Evolutionary conservation across 2,113 vertebrate genomes (phyloP).

Genomic region (Mus spicilegus): DNA sequence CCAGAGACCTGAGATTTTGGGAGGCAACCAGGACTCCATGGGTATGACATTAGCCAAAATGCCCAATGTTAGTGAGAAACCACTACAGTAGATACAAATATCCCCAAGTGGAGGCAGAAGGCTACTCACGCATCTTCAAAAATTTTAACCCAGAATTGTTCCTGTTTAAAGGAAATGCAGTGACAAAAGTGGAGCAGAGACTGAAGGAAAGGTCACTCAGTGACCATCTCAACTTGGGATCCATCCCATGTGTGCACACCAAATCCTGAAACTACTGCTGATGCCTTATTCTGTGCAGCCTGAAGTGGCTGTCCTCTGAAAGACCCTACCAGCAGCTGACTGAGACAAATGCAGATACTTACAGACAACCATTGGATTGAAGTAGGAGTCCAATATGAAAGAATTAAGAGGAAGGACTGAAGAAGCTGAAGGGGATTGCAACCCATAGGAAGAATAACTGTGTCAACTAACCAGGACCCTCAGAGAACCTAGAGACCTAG

Average conservation of each 20-base stretch:
- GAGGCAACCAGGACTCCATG: no score
- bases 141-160: neutral
- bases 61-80: no score
- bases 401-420: neutral
- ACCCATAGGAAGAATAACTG: neutral
- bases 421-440: rapidly evolving
- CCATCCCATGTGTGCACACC: no score
- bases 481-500: no score
- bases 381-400: rapidly evolving
- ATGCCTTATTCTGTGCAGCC: neutral
- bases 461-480: no score
- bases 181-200: neutral
- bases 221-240: neutral
- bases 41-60: no score
- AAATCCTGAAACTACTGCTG: no score
- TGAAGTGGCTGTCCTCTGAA: neutral
- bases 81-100: no score
- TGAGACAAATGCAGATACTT: neutral
- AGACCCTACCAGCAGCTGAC: neutral
- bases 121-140: rapidly evolving
- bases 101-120: no score
- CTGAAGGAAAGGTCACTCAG: neutral
- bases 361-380: neutral
- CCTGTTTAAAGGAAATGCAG: no score
- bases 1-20: no score